phyloP scores from a whole-genome alignment of 1,140 invertebrate species.

The Caenorhabditis remanei region DNA sequence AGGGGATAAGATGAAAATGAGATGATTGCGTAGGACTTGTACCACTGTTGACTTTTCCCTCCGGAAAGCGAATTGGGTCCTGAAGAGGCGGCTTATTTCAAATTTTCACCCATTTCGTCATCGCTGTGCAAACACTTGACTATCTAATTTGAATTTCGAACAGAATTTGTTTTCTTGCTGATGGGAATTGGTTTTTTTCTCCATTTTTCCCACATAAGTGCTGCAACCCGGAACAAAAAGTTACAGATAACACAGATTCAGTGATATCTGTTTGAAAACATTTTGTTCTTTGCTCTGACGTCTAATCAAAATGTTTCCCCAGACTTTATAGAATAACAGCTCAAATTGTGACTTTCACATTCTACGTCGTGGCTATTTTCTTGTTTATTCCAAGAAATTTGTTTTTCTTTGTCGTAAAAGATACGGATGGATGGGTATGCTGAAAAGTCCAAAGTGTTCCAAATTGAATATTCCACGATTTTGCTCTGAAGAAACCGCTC shows the following conservation, averaged over 20 bases:
- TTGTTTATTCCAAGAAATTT: not conserved
- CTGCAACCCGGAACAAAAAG: not conserved
- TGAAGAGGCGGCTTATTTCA: slow-evolving; percentile 20
- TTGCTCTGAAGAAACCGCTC: not conserved
- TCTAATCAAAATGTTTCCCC: not conserved
- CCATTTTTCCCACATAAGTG: no score
- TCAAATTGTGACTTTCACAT: slow-evolving; percentile 23
- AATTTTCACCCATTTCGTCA: slow-evolving; percentile 28
- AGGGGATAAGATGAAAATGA: not conserved
- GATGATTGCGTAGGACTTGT: slow-evolving; percentile 25
- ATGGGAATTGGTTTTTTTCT: no score
- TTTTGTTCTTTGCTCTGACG: not conserved
- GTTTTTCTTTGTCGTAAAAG: slow-evolving; percentile 9
- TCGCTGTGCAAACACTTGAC: slow-evolving; percentile 39
- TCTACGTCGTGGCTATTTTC: no score
- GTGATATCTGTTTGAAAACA: not conserved
- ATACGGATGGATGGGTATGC: slow-evolving; percentile 32
- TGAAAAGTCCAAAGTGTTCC: not conserved
- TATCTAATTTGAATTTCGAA: slow-evolving; percentile 27
- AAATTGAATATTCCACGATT: not conserved
- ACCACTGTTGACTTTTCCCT: slow-evolving; percentile 24
- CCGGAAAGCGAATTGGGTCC: not conserved
- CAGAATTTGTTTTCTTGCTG: slow-evolving; percentile 1
- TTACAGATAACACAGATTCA: not conserved
- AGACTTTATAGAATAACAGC: not conserved